Evolutionary conservation across 2,888 invertebrate species (phyloP), one percentile per base, ranked within the genome.

Genomic region (Drosophila robusta): DNA sequence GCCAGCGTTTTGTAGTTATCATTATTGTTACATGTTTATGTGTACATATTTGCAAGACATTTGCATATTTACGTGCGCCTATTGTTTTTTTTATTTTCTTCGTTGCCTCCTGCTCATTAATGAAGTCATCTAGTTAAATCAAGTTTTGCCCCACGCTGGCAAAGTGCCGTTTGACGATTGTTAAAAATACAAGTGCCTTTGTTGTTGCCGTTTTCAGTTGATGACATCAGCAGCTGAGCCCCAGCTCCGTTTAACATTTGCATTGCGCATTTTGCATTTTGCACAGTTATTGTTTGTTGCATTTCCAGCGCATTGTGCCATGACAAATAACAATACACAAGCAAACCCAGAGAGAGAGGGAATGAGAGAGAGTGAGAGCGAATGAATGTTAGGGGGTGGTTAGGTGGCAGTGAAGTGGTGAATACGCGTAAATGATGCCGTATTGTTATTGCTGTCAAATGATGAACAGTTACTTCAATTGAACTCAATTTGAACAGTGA

Each of bases 91-190:
- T 18, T 18, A 1, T 18, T 18, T 18, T 18, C 2, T 18, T 18
- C 18, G 18, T 18, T 61, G 57, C 47, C 62, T 60, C 54, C 62
- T 57, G 64, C 72, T 70, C 65, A 69, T 71, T 83, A 83, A 88
- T 83, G 87, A 88, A 88, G 82, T 83, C 82, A 83, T 83, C 61
- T 77, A 86, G 73, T 79, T 70, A 56, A 49, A 76, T 70, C 83
- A 60, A 82, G 87, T 83, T 82, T 62, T 66, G 55, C 60, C 51
- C 73, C 58, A 64, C 57, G 36, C 55, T 39, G 6, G 46, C 60
- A 67, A 46, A 60, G 51, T 55, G 73, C 55, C 66, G 66, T 63
- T 76, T 41, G 72, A 60, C 50, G 46, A n/a, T 61, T 60, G 60
- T 52, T 68, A 22, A 47, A 47, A 14, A 22, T 56, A 64, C 56